Evolutionary conservation across 1,140 invertebrate species (phyloP).

Genomic region (Drosophila subpulchrella): DNA sequence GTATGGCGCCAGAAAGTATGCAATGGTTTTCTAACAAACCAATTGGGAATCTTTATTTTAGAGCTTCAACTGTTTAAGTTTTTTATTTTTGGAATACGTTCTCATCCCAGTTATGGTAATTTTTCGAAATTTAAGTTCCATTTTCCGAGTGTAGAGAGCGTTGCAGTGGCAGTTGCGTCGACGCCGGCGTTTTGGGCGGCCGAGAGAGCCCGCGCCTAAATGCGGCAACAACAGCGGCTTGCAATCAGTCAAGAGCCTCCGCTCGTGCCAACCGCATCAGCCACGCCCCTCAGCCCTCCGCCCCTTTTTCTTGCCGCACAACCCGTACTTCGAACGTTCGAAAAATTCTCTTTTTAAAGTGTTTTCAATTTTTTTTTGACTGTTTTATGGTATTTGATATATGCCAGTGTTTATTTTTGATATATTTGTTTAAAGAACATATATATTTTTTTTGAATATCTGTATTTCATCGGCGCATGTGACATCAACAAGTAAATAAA

Average conservation of each 20-base stretch:
- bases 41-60: not conserved
- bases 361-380: not conserved
- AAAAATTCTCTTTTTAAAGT: conserved; percentile 3
- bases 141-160: conserved; percentile 12
- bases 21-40: not conserved
- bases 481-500: conserved; percentile 34
- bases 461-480: not conserved
- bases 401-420: not conserved
- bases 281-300: conserved; percentile 13
- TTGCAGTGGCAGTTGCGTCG: conserved; percentile 18
- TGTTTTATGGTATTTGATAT: conserved; percentile 16
- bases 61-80: not conserved
- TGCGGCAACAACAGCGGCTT: conserved; percentile 68
- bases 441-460: not conserved
- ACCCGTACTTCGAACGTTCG: not conserved
- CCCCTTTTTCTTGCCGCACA: conserved; percentile 1
- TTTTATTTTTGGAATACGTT: not conserved
- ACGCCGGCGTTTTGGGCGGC: conserved; percentile 32
- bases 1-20: not conserved
- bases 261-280: conserved; percentile 78
- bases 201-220: conserved; percentile 70
- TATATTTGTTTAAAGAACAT: not conserved
- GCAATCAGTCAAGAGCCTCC: conserved; percentile 81
- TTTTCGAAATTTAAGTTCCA: not conserved
- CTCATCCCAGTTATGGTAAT: not conserved